Percentiles rank a stretch among this genome's conserved stretches.
phyloP scores from a whole-genome alignment of 2,113 vertebrate species.

The Heptranchias perlo region DNA sequence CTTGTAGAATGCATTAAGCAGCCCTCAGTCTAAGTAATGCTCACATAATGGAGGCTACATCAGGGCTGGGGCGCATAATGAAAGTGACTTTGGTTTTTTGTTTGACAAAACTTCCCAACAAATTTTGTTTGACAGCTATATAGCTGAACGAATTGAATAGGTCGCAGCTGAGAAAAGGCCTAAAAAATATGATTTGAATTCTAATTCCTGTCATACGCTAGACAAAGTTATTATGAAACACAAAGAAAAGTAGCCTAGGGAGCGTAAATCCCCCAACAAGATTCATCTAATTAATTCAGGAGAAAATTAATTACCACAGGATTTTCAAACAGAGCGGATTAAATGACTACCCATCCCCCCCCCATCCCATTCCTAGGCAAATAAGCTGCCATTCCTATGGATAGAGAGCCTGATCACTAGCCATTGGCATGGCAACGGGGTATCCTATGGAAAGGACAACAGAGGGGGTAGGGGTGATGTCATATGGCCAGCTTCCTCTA shows the following conservation, averaged over 20 bases:
- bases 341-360: constrained; percentile 43
- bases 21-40: constrained; percentile 24
- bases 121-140: constrained; percentile 38
- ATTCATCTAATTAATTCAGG: constrained; percentile 72
- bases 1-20: constrained; percentile 35
- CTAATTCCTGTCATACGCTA: constrained; percentile 48
- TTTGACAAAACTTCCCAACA: constrained; percentile 39
- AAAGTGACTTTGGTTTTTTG: constrained; percentile 34
- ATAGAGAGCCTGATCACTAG: constrained; percentile 51
- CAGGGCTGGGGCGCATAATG: constrained; percentile 31
- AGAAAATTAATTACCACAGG: constrained; percentile 74
- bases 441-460: constrained; percentile 56
- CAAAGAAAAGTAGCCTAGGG: constrained; percentile 41
- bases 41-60: constrained; percentile 36
- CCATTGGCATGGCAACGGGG: constrained; percentile 68
- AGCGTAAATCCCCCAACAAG: constrained; percentile 47
- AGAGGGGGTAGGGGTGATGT: constrained; percentile 59
- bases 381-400: constrained; percentile 64
- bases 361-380: constrained; percentile 54
- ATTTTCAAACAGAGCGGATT: constrained; percentile 49
- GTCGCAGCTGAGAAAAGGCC: constrained; percentile 40
- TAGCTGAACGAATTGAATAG: constrained; percentile 39
- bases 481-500: constrained; percentile 46
- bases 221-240: constrained; percentile 46
- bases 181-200: constrained; percentile 45